Conservation (phyloP, 2,113 vertebrate species). For the Ictalurus punctatus region DNA sequence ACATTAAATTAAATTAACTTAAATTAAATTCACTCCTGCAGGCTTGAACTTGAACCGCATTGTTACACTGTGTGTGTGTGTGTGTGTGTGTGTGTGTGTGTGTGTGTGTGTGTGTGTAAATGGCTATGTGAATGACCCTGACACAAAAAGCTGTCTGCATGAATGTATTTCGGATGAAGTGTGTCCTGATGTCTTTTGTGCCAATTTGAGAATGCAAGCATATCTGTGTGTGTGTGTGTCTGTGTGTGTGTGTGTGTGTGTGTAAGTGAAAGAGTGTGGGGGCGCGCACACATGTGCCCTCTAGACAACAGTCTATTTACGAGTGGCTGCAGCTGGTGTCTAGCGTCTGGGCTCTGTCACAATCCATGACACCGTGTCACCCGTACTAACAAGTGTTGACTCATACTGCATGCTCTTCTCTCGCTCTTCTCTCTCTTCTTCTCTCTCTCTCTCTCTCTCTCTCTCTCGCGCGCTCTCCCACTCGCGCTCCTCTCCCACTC, state of each 20-base stretch:
- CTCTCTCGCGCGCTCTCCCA: conserved; percentile 12
- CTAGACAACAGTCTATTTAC: conserved; percentile 79
- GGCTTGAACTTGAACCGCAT: conserved; percentile 4
- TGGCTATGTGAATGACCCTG: background rate
- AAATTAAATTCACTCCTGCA: conserved; percentile 25
- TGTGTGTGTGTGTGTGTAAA: conserved; percentile 13
- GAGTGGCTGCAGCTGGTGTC: conserved; percentile 78
- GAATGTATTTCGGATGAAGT: background rate
- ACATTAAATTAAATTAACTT: conserved; percentile 31
- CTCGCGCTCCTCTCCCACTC: background rate
- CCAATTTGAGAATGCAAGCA: conserved; percentile 35
- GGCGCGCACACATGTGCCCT: conserved; percentile 69
- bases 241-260: conserved; percentile 48
- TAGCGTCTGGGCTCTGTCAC: conserved; percentile 78
- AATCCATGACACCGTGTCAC: conserved; percentile 76
- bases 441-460: background rate
- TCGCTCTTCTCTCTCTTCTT: conserved; percentile 5
- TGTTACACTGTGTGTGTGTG: conserved; percentile 45
- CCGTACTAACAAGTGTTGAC: conserved; percentile 74
- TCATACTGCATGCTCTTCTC: conserved; percentile 67
- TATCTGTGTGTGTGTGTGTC: conserved; percentile 47
- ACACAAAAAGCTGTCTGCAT: background rate
- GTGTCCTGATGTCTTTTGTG: conserved; percentile 4
- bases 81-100: conserved; percentile 58
- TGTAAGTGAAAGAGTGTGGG: conserved; percentile 66